Evolutionary conservation across 1,140 invertebrate genomes (phyloP).

Genomic region (Sitophilus oryzae): DNA sequence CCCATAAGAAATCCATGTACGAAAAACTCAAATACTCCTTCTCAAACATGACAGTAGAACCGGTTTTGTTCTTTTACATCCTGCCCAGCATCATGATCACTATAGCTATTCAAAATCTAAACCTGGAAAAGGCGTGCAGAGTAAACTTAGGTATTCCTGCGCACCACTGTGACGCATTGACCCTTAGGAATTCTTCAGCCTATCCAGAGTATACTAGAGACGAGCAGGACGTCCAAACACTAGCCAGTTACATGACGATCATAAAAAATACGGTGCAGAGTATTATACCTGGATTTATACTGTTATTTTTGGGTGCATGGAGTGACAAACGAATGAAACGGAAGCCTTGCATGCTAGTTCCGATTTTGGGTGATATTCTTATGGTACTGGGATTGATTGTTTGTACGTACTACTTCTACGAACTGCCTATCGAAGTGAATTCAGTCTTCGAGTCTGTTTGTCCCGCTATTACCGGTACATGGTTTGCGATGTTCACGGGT

Average conservation of each 20-base stretch:
- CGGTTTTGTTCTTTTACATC: slow-evolving; percentile 49
- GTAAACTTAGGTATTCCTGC: slow-evolving; percentile 54
- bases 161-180: slow-evolving; percentile 54
- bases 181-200: slow-evolving; percentile 44
- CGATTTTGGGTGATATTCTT: slow-evolving; percentile 48
- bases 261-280: slow-evolving; percentile 54
- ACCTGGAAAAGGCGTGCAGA: slow-evolving; percentile 58
- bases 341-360: slow-evolving; percentile 53
- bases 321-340: slow-evolving; percentile 54
- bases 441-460: slow-evolving; percentile 52
- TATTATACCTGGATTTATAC: slow-evolving; percentile 50
- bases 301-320: slow-evolving; percentile 57
- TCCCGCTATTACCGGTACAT: slow-evolving; percentile 51
- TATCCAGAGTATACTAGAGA: slow-evolving; percentile 44
- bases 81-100: slow-evolving; percentile 49
- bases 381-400: slow-evolving; percentile 34
- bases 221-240: slow-evolving; percentile 49
- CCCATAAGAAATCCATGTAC: slow-evolving; percentile 16
- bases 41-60: slow-evolving; percentile 50
- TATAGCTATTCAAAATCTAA: slow-evolving; percentile 53
- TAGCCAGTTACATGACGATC: slow-evolving; percentile 53
- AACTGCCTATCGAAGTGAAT: slow-evolving; percentile 50
- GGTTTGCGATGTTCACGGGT: slow-evolving; percentile 57
- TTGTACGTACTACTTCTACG: slow-evolving; percentile 42
- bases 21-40: slow-evolving; percentile 28